phyloP scores from a whole-genome alignment of 2,797 vertebrate species.

The Vipera latastei region DNA sequence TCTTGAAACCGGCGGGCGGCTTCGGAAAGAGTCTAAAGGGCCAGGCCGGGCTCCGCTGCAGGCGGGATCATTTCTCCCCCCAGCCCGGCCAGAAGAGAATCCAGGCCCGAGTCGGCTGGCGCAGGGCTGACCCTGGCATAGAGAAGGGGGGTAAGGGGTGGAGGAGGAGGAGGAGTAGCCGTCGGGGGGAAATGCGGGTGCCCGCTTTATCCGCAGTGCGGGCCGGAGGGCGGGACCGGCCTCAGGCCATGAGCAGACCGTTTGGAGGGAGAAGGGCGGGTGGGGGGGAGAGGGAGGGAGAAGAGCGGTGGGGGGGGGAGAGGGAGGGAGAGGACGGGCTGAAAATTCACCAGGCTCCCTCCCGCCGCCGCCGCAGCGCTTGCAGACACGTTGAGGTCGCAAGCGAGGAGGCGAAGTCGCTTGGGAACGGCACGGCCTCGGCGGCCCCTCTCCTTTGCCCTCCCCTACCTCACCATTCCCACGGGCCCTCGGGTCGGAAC shows the following conservation, averaged over 20 bases:
- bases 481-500: neutral
- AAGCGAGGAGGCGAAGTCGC: neutral
- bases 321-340: no score
- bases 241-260: neutral
- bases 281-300: neutral
- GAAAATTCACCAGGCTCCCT: neutral
- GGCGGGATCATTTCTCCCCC: neutral
- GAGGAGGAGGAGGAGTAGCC: neutral
- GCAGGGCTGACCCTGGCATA: neutral
- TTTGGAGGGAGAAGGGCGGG: neutral
- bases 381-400: neutral
- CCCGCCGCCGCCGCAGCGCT: neutral
- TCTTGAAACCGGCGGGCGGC: neutral
- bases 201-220: conserved; percentile 5
- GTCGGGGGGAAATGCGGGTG: neutral
- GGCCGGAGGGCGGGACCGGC: neutral
- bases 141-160: neutral
- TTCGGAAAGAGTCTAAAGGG: neutral
- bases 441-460: neutral
- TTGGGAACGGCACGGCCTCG: no score
- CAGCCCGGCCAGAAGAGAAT: neutral
- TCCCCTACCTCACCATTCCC: no score
- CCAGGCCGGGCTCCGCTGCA: neutral
- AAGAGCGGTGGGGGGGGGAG: neutral
- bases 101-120: neutral